phyloP scores from a whole-genome alignment of 1,140 invertebrate genomes.

The Orchestia grillus region DNA sequence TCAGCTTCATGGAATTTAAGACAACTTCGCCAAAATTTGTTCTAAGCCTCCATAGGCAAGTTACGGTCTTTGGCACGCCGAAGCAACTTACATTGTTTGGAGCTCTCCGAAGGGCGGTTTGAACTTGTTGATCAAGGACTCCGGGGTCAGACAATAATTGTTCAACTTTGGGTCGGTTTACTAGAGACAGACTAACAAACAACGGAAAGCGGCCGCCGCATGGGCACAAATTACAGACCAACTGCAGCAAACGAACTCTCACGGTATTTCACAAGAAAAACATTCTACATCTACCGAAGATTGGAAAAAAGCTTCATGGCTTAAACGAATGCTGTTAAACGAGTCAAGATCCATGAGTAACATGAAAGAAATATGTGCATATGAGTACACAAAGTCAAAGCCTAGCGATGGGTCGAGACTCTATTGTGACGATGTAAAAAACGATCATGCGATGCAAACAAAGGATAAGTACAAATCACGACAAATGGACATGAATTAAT shows the following conservation, averaged over 20 bases:
- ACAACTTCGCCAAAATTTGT: background rate
- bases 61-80: background rate
- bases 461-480: background rate
- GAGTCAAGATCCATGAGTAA: background rate
- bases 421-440: background rate
- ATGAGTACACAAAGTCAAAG: background rate
- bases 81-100: background rate
- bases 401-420: background rate
- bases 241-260: background rate
- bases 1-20: background rate
- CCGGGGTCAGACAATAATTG: conserved; percentile 30
- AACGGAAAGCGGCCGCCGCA: background rate
- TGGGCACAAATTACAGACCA: background rate
- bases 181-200: conserved; percentile 35
- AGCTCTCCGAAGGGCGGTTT: conserved; percentile 18
- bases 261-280: background rate
- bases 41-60: background rate
- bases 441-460: too few relatives aligned
- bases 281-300: background rate
- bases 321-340: background rate
- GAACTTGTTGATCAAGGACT: conserved; percentile 22
- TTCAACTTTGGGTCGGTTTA: conserved; percentile 31
- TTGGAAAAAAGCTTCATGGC: background rate
- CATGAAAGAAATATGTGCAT: background rate
- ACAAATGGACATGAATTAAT: background rate